A percentile compares a stretch with the other conserved stretches of the same genome.
phyloP scores from a whole-genome alignment of 2,888 invertebrate genomes.

The Melanostoma scalare region DNA sequence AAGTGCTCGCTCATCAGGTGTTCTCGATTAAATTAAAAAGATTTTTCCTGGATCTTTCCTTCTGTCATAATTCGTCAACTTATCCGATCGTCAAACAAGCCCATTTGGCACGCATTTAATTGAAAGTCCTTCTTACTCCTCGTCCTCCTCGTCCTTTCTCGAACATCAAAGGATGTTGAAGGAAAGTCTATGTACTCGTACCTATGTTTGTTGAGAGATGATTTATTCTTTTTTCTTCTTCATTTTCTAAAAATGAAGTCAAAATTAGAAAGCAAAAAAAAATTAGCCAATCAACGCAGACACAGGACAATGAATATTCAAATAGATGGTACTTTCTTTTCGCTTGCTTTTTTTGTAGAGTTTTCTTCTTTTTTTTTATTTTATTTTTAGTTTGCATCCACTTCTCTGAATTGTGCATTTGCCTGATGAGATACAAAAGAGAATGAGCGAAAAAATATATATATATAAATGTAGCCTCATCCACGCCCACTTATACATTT shows the following conservation, averaged over 20 bases:
- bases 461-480: slow-evolving; percentile 22
- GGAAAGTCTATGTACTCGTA: not conserved
- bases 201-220: not conserved
- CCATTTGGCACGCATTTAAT: slow-evolving; percentile 38
- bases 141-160: not conserved
- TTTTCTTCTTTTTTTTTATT: slow-evolving; percentile 3
- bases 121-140: slow-evolving; percentile 18
- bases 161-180: slow-evolving; percentile 25
- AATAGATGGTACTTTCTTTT: slow-evolving; percentile 63
- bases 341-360: not conserved
- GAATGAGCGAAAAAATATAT: slow-evolving; percentile 16
- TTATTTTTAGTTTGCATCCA: slow-evolving; percentile 23
- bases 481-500: slow-evolving; percentile 25
- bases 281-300: slow-evolving; percentile 60
- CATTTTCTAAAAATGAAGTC: not conserved
- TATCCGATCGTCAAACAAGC: slow-evolving; percentile 20
- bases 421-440: slow-evolving; percentile 57
- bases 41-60: slow-evolving; percentile 24
- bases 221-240: not conserved
- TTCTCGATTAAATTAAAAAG: slow-evolving; percentile 46
- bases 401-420: slow-evolving; percentile 62
- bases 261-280: slow-evolving; percentile 42
- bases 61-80: slow-evolving; percentile 56
- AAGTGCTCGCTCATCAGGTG: slow-evolving; percentile 50
- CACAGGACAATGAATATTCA: slow-evolving; percentile 70